These are phyloP conservation scores for Xyrauchen texanus DNA, from an alignment of 2,113 vertebrate genomes.

Conservation along the genomic window DNA sequence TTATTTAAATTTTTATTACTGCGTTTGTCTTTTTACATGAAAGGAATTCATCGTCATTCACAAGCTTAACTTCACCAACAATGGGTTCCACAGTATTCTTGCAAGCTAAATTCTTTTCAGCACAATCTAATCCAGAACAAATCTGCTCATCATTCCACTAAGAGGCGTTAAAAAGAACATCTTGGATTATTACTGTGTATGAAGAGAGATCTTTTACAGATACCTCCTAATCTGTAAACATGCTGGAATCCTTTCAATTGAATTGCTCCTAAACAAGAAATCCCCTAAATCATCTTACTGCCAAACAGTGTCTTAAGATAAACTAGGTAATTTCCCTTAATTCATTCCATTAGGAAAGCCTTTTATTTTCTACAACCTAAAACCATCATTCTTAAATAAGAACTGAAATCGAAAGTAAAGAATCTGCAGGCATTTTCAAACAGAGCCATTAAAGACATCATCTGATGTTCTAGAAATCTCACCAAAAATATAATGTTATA, in stretches of 20 bases:
- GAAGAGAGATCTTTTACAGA: slow-evolving; percentile 61
- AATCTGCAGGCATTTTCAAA: slow-evolving; percentile 11
- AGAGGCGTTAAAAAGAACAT: slow-evolving; percentile 71
- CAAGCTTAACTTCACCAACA: slow-evolving; percentile 33
- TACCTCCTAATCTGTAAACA: slow-evolving; percentile 70
- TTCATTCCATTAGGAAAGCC: slow-evolving; percentile 65
- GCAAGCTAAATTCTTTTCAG: slow-evolving; percentile 44
- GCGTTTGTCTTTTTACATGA: slow-evolving; percentile 6
- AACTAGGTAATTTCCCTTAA: slow-evolving; percentile 73
- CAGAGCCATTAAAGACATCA: too few relatives aligned
- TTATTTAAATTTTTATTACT: background rate
- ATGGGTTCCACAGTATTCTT: slow-evolving; percentile 39
- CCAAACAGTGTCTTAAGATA: slow-evolving; percentile 65
- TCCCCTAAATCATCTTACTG: slow-evolving; percentile 69
- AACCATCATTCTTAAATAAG: slow-evolving; percentile 65
- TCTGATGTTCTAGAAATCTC: too few relatives aligned
- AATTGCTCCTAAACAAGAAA: slow-evolving; percentile 61
- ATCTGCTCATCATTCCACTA: slow-evolving; percentile 66
- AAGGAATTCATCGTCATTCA: background rate
- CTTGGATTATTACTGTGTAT: slow-evolving; percentile 71
- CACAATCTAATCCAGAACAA: slow-evolving; percentile 59
- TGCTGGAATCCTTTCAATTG: slow-evolving; percentile 68
- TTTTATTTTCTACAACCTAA: slow-evolving; percentile 59
- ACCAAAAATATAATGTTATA: too few relatives aligned
- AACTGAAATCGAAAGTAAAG: slow-evolving; percentile 58